Evolutionary conservation across 92 coral and sea anemone species (phyloP).

Genomic region (Epizoanthus ramosus): DNA sequence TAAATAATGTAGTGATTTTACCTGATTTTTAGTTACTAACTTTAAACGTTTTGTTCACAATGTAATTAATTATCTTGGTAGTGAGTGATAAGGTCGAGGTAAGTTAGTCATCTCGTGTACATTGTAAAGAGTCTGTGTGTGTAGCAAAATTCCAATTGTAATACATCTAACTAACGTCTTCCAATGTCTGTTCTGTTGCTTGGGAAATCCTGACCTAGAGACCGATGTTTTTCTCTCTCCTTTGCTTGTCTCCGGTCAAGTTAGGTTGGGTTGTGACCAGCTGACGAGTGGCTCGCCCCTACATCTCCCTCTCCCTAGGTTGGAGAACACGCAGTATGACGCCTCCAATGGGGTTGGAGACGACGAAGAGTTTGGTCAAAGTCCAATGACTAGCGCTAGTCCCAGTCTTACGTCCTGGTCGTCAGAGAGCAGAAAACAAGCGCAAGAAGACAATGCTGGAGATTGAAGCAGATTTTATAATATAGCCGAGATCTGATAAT

Average conservation of each 20-base stretch:
- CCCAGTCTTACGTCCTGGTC: slow-evolving; percentile 40
- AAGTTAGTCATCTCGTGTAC: no score
- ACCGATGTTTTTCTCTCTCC: slow-evolving; percentile 50
- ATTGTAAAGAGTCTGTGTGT: no score
- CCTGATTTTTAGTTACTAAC: no score
- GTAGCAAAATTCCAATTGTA: no score
- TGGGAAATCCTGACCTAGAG: slow-evolving; percentile 35
- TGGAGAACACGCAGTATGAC: slow-evolving; percentile 42
- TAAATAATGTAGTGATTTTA: no score
- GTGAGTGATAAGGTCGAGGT: no score
- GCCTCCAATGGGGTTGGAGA: slow-evolving; percentile 45
- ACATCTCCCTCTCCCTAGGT: slow-evolving; percentile 51
- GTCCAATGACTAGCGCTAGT: slow-evolving; percentile 41
- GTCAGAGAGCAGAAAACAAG: slow-evolving; percentile 39
- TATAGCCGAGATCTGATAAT: background rate
- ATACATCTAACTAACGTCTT: no score
- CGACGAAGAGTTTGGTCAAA: slow-evolving; percentile 42
- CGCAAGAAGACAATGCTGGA: slow-evolving; percentile 35
- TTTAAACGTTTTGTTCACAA: no score
- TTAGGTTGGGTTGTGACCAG: slow-evolving; percentile 54
- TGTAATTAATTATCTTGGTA: no score
- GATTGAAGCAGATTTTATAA: slow-evolving; percentile 8
- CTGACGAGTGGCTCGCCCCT: slow-evolving; percentile 47
- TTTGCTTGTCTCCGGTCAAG: slow-evolving; percentile 52
- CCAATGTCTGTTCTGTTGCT: background rate